These are phyloP conservation scores for Tenualosa ilisha DNA, from an alignment of 2,797 vertebrate genomes.

Conservation along the genomic window DNA sequence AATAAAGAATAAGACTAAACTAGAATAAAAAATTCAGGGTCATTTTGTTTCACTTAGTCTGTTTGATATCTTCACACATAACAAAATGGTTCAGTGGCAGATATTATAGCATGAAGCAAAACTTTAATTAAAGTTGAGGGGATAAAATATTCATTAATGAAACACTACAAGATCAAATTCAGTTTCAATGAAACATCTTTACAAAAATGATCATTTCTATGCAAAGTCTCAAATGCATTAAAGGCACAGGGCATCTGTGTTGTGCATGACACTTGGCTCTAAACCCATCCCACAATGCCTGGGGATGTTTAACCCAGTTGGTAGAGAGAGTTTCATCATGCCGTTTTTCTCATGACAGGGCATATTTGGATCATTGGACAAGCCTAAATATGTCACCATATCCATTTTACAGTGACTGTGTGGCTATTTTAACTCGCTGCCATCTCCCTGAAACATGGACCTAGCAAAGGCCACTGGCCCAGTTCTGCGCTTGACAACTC, in stretches of 20 bases:
- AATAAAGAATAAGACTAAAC: no score
- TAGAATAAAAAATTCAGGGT: no score
- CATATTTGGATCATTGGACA: slow-evolving; percentile 51
- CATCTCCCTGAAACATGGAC: slow-evolving; percentile 32
- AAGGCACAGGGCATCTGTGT: not conserved
- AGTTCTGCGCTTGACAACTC: slow-evolving; percentile 47
- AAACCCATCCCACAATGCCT: slow-evolving; percentile 7
- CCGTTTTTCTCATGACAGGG: slow-evolving; percentile 42
- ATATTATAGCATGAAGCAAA: not conserved
- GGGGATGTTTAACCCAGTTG: slow-evolving; percentile 44
- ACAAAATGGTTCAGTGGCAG: not conserved
- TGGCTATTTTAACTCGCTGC: slow-evolving; percentile 29
- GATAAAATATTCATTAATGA: not conserved
- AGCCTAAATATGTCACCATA: slow-evolving; percentile 41
- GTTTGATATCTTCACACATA: not conserved
- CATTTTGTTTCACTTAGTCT: not conserved
- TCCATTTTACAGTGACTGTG: slow-evolving; percentile 41
- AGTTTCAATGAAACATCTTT: not conserved
- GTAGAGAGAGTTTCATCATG: slow-evolving; percentile 35
- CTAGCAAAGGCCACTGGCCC: slow-evolving; percentile 42
- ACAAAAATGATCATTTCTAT: not conserved
- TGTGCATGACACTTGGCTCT: slow-evolving; percentile 3
- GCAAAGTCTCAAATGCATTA: not conserved
- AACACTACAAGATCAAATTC: not conserved
- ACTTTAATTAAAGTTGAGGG: no score